These are phyloP conservation scores for Horisme vitalbata DNA, from an alignment of 2,888 invertebrate species.

Conservation along the genomic window DNA sequence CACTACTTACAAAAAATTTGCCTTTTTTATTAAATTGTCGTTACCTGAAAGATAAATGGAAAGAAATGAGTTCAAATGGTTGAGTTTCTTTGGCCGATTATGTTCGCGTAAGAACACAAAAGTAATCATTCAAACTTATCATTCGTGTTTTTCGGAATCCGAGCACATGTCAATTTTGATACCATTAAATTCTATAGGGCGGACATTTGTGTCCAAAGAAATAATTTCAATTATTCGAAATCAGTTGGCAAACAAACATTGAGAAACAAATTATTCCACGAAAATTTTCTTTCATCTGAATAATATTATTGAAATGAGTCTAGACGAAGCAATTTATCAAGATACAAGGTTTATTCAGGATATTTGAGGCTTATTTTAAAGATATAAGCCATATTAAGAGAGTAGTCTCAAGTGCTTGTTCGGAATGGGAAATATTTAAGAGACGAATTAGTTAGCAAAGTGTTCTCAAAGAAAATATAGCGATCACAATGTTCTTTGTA, in stretches of 20 bases:
- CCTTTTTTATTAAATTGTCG: too few species aligned
- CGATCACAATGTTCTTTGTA: background rate
- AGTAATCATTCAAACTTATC: too few species aligned
- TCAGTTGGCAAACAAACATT: background rate
- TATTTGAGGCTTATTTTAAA: background rate
- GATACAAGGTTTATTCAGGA: conserved; percentile 10
- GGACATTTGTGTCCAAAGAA: too few species aligned
- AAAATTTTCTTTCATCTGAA: background rate
- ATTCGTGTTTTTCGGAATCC: too few species aligned
- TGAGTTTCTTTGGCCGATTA: too few species aligned
- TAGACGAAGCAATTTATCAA: conserved; percentile 19
- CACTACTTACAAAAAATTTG: too few species aligned
- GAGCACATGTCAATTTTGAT: too few species aligned
- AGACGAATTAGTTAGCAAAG: background rate
- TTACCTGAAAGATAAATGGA: too few species aligned
- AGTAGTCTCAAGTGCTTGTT: background rate
- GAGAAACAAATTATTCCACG: background rate
- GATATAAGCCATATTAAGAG: background rate
- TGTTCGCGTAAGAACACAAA: too few species aligned
- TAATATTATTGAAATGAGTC: conserved; percentile 11
- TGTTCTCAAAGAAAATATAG: background rate
- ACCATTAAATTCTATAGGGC: too few species aligned
- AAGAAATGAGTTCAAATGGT: too few species aligned
- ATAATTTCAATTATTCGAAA: background rate
- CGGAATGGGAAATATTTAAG: background rate